Conservation (phyloP, 2,888 invertebrate genomes). For the Drosophila macrospina region DNA sequence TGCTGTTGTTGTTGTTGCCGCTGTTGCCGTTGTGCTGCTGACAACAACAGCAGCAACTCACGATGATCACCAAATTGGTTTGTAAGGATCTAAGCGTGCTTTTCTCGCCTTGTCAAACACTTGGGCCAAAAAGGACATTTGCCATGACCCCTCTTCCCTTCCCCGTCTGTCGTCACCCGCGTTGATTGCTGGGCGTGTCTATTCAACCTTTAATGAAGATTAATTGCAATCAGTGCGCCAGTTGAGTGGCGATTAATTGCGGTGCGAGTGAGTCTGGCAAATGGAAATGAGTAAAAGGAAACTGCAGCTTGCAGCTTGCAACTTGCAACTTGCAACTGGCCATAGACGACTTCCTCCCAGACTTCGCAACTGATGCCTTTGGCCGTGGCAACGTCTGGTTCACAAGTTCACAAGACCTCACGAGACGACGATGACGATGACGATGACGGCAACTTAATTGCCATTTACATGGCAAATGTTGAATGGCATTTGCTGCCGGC, state of each 20-base stretch:
- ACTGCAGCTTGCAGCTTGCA: slow-evolving; percentile 25
- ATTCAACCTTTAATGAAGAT: slow-evolving; percentile 83
- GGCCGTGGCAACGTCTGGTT: slow-evolving; percentile 55
- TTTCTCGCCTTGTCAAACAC: slow-evolving; percentile 70
- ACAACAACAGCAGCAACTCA: slow-evolving; percentile 72
- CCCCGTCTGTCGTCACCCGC: slow-evolving; percentile 9
- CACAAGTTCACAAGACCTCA: slow-evolving; percentile 82
- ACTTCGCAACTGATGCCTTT: slow-evolving; percentile 19
- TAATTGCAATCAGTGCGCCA: slow-evolving; percentile 85
- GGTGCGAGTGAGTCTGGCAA: slow-evolving; percentile 53
- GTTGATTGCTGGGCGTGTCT: slow-evolving; percentile 44
- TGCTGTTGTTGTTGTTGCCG: slow-evolving; percentile 26
- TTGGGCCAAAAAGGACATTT: slow-evolving; percentile 74
- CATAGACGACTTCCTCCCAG: slow-evolving; percentile 34
- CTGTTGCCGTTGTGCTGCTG: slow-evolving; percentile 49
- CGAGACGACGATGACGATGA: slow-evolving; percentile 62
- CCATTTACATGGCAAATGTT: slow-evolving; percentile 72
- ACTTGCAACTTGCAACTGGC: slow-evolving; percentile 18
- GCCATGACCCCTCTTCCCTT: neutral
- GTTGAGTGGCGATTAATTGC: slow-evolving; percentile 84
- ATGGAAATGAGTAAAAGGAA: slow-evolving; percentile 59
- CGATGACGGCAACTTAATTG: slow-evolving; percentile 80
- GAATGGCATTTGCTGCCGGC: slow-evolving; percentile 57
- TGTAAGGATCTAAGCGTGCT: slow-evolving; percentile 78
- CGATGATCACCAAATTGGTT: slow-evolving; percentile 79